Conservation (phyloP, 2,888 invertebrate species). For the Brachyptera risi region DNA sequence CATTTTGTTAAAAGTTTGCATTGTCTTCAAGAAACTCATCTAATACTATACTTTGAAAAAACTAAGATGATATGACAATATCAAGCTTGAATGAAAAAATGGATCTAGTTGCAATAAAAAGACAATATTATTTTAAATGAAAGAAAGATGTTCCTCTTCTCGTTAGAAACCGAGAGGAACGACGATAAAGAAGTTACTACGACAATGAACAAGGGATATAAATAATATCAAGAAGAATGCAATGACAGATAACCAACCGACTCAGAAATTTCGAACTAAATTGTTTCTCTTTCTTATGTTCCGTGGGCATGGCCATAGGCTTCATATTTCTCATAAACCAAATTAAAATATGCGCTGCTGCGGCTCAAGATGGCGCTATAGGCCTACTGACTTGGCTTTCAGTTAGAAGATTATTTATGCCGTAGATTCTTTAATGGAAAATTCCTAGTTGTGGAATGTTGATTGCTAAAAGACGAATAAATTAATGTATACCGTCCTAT, state of each 20-base stretch:
- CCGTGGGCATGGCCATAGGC: too few species aligned
- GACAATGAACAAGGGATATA: not conserved
- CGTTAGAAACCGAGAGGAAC: not conserved
- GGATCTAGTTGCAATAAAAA: too few species aligned
- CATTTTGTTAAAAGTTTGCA: too few species aligned
- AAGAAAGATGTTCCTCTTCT: not conserved
- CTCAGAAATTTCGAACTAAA: slow-evolving; percentile 14
- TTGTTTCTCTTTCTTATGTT: slow-evolving; percentile 16
- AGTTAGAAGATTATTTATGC: slow-evolving; percentile 3
- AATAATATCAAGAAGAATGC: slow-evolving; percentile 6
- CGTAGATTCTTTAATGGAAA: slow-evolving; percentile 14
- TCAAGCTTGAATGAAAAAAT: too few species aligned
- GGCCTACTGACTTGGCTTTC: not conserved
- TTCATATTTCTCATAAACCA: slow-evolving; percentile 18
- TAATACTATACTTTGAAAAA: too few species aligned
- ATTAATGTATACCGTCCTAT: slow-evolving; percentile 13
- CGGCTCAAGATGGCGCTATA: not conserved
- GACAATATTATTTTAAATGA: not conserved
- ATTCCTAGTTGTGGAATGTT: slow-evolving; percentile 18
- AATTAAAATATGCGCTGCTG: slow-evolving; percentile 14
- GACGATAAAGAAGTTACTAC: slow-evolving; percentile 7
- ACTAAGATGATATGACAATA: too few species aligned
- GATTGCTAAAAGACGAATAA: slow-evolving; percentile 15
- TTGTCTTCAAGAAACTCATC: too few species aligned
- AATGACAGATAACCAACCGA: slow-evolving; percentile 17